Percentiles rank a stretch among this genome's conserved stretches.
Conservation (phyloP, 2,888 invertebrate species). For the Oxyteleia sp. region DNA sequence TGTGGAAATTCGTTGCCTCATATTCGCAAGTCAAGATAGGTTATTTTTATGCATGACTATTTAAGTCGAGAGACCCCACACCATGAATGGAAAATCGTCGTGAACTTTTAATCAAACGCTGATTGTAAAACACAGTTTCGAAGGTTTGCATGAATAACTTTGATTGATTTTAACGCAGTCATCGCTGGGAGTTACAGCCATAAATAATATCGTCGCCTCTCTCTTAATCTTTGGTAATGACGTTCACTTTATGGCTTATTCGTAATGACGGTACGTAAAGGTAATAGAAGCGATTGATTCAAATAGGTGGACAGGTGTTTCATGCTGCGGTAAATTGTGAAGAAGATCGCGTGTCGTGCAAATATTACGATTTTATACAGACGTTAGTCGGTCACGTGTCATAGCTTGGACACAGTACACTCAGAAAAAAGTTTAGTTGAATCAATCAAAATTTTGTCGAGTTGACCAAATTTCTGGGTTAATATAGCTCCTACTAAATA, state of each 20-base stretch:
- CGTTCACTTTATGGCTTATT: slow-evolving; percentile 36
- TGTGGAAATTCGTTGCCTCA: slow-evolving; percentile 53
- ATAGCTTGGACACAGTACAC: no score
- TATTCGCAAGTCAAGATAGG: neutral
- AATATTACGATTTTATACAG: no score
- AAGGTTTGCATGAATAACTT: neutral
- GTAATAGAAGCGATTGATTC: slow-evolving; percentile 21
- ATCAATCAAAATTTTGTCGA: no score
- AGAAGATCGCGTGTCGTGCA: slow-evolving; percentile 63
- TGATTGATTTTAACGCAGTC: slow-evolving; percentile 15
- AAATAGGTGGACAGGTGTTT: neutral
- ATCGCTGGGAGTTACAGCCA: slow-evolving; percentile 1
- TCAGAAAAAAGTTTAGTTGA: no score
- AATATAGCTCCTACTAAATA: no score
- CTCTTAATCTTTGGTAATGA: slow-evolving; percentile 42
- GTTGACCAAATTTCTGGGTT: no score
- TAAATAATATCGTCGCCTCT: slow-evolving; percentile 25
- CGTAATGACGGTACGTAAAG: slow-evolving; percentile 22
- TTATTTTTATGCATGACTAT: slow-evolving; percentile 41
- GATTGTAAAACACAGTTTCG: slow-evolving; percentile 22
- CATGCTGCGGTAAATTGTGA: slow-evolving; percentile 13
- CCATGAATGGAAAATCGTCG: slow-evolving; percentile 18
- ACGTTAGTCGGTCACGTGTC: no score
- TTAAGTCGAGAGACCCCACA: slow-evolving; percentile 8
- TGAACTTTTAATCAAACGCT: neutral